Percentiles rank a stretch among this genome's conserved stretches.
These are phyloP conservation scores for Macropus fuliginosus DNA, from an alignment of 2,797 vertebrate species.

Conservation along the genomic window DNA sequence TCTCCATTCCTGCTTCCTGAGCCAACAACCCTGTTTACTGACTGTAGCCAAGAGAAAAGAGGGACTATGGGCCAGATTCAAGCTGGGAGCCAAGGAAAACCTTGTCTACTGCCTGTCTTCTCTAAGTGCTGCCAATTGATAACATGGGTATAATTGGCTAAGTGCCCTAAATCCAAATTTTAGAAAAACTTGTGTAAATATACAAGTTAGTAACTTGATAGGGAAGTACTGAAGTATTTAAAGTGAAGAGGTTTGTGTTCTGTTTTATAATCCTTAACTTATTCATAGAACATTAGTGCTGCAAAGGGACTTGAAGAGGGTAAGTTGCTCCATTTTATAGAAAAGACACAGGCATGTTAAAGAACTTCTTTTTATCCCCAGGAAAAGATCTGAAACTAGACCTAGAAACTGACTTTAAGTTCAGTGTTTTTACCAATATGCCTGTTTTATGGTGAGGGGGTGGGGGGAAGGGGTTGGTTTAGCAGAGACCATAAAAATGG, in stretches of 20 bases:
- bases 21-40: not conserved
- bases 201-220: not conserved
- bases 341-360: not conserved
- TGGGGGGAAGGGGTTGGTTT: not conserved
- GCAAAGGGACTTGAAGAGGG: not conserved
- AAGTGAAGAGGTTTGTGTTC: not conserved
- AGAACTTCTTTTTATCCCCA: not conserved
- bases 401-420: not conserved
- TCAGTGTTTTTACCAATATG: not conserved
- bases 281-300: not conserved
- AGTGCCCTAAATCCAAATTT: not conserved
- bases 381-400: not conserved
- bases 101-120: not conserved
- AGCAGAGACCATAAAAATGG: not conserved
- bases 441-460: not conserved
- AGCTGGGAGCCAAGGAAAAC: not conserved
- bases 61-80: not conserved
- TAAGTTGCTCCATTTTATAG: not conserved
- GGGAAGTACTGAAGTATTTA: not conserved
- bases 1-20: not conserved
- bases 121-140: not conserved
- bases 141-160: not conserved
- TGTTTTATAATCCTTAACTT: not conserved
- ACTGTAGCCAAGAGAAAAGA: slow-evolving; percentile 4
- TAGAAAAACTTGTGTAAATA: not conserved